A percentile compares a stretch with the other conserved stretches of the same genome.
phyloP scores from a whole-genome alignment of 2,888 invertebrate genomes.

The Rotaria socialis region DNA sequence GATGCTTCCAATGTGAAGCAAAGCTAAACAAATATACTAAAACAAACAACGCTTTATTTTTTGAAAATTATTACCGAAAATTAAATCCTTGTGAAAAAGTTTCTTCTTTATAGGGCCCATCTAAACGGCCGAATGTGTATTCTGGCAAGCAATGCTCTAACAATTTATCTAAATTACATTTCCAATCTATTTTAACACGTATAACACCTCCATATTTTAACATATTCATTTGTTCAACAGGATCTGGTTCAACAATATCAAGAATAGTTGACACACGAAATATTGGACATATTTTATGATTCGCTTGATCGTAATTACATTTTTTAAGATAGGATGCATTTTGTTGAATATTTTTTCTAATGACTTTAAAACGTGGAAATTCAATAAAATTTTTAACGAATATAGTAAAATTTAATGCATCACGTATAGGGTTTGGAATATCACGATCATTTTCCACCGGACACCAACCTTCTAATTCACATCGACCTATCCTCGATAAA shows the following conservation, averaged over 20 bases:
- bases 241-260: constrained; percentile 49
- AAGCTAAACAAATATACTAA: constrained; percentile 48
- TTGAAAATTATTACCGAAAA: constrained; percentile 50
- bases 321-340: neutral
- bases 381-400: constrained; percentile 35
- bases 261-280: constrained; percentile 60
- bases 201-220: constrained; percentile 59
- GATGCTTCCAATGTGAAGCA: constrained; percentile 57
- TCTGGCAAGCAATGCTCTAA: constrained; percentile 59
- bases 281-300: constrained; percentile 59
- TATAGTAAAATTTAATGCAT: constrained; percentile 37
- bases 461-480: constrained; percentile 33
- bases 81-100: constrained; percentile 48
- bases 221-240: constrained; percentile 46
- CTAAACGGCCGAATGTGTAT: constrained; percentile 61
- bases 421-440: neutral
- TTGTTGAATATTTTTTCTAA: neutral
- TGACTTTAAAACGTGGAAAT: constrained; percentile 32
- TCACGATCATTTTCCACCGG: neutral
- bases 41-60: neutral
- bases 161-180: constrained; percentile 61
- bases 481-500: neutral
- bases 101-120: constrained; percentile 50
- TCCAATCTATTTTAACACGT: constrained; percentile 61
- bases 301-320: constrained; percentile 51